Percentiles rank a stretch among this genome's conserved stretches.
Conservation (phyloP, 2,797 vertebrate genomes). For the Anguilla anguilla region DNA sequence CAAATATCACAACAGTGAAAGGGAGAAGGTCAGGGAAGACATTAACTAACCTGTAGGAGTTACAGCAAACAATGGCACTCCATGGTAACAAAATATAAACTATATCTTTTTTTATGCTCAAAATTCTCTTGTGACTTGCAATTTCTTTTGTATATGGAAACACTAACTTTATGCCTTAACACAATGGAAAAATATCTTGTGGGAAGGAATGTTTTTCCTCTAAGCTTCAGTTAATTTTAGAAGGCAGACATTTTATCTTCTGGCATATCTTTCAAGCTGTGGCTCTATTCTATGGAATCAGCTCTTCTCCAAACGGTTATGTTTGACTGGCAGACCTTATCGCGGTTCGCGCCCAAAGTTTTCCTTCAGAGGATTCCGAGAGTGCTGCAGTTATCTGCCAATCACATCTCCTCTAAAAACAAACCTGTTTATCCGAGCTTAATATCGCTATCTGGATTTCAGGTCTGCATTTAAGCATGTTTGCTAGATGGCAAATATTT, state of each 20-base stretch:
- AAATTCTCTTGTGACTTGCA: slow-evolving; percentile 25
- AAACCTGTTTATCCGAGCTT: slow-evolving; percentile 49
- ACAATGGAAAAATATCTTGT: slow-evolving; percentile 48
- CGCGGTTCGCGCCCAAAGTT: slow-evolving; percentile 38
- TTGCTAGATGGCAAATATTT: slow-evolving; percentile 55
- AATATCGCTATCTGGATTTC: slow-evolving; percentile 35
- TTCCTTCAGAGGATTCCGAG: slow-evolving; percentile 45
- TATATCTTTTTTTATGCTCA: slow-evolving; percentile 9
- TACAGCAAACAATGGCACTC: not conserved
- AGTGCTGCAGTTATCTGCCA: slow-evolving; percentile 27
- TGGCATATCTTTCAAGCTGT: slow-evolving; percentile 44
- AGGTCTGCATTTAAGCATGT: slow-evolving; percentile 34
- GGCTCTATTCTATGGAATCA: slow-evolving; percentile 47
- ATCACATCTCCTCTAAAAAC: slow-evolving; percentile 53
- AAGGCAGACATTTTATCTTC: slow-evolving; percentile 41
- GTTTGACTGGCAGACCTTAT: slow-evolving; percentile 41
- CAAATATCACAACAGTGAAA: not conserved
- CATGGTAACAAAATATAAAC: slow-evolving; percentile 5
- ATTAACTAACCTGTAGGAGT: slow-evolving; percentile 20
- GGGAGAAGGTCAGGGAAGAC: slow-evolving; percentile 4
- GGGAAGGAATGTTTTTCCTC: slow-evolving; percentile 43
- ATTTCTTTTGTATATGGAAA: slow-evolving; percentile 43
- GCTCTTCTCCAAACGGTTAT: slow-evolving; percentile 29
- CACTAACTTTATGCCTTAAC: slow-evolving; percentile 42
- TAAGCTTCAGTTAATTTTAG: slow-evolving; percentile 47